Evolutionary conservation across 1,140 invertebrate genomes (phyloP).

Genomic region (Drosophila albomicans): DNA sequence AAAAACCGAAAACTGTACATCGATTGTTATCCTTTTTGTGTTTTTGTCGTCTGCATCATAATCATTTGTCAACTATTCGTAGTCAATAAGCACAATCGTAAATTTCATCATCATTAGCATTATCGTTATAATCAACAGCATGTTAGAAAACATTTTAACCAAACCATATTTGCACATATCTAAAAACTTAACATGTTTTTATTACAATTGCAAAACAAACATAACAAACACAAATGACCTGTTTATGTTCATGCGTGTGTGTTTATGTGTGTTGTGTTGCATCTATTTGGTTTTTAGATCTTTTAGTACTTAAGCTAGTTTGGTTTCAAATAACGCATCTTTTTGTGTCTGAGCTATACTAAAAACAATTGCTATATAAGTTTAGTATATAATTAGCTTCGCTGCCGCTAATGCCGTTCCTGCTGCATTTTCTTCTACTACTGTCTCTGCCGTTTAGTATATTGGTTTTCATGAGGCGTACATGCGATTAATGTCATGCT

Average conservation of each 20-base stretch:
- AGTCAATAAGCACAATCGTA: slow-evolving; percentile 30
- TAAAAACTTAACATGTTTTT: slow-evolving; percentile 40
- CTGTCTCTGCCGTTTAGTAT: slow-evolving; percentile 57
- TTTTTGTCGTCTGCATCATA: slow-evolving; percentile 40
- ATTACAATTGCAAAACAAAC: slow-evolving; percentile 28
- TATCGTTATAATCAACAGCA: slow-evolving; percentile 53
- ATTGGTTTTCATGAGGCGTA: slow-evolving; percentile 92
- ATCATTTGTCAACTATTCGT: slow-evolving; percentile 64
- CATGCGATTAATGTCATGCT: slow-evolving; percentile 95
- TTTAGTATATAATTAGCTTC: slow-evolving; percentile 52
- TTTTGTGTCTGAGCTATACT: slow-evolving; percentile 51
- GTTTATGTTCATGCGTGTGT: slow-evolving; percentile 11
- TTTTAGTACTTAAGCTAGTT: slow-evolving; percentile 66
- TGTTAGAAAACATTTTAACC: slow-evolving; percentile 51
- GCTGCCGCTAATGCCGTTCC: slow-evolving; percentile 35
- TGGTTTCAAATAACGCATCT: slow-evolving; percentile 52
- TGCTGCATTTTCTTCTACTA: slow-evolving; percentile 13
- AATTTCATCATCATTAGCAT: slow-evolving; percentile 18
- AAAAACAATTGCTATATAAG: slow-evolving; percentile 35
- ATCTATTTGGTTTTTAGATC: slow-evolving; percentile 56
- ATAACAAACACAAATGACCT: slow-evolving; percentile 18
- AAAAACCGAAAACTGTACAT: slow-evolving; percentile 75
- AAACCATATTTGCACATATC: slow-evolving; percentile 35
- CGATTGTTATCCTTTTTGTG: slow-evolving; percentile 26
- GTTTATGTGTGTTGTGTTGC: slow-evolving; percentile 19